Base-by-base conservation (phyloP, 2,888 invertebrate genomes). In the Standfussiana lucernea region DNA sequence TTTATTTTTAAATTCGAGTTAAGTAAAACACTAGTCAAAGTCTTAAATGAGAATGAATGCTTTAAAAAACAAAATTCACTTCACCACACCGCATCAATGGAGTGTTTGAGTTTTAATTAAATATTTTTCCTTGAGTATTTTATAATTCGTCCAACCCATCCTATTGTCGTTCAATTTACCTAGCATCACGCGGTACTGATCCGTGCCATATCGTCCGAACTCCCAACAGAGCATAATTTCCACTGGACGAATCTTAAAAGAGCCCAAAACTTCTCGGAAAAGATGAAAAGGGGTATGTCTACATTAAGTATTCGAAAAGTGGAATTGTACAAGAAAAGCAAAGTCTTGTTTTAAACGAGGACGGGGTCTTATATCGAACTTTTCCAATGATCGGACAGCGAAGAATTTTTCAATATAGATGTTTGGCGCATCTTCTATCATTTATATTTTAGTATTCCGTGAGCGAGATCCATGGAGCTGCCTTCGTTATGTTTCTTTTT, bases 271-370 rank as follows among this genome's bases (percentile, higher is more conserved):
- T 95, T 95, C 92, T 91, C 86, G 84, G 91, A 91, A 93, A 91
- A 93, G 93, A 94, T 93, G 93, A 95, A 95, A 95, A 94, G 95
- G 95, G 95, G 94, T 94, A 93, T 92, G 82, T 95, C 94, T 94
- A 93, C 93, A 95, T 95, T 95, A 95, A 95, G 94, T 95, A 95
- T 95, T 95, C 94, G 91, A 92, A 95, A 95, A 95, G 95, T 94
- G 91, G 93, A 94, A 94, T 94, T 94, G 95, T 95, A 95, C 94
- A 94, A 94, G 95, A 95, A 95, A 95, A 95, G 95, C 95, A 95
- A 95, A 95, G 94, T 94, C 95, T 94, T 95, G 96, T 96, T 95
- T 94, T 93, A 94, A 94, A 93, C 92, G 92, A 92, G 87, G 90
- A 91, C 92, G 92, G 92, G 91, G 92, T 93, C 93, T 94, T 95